These are phyloP conservation scores for Salticus scenicus DNA, from an alignment of 2,888 invertebrate species.

Conservation along the genomic window DNA sequence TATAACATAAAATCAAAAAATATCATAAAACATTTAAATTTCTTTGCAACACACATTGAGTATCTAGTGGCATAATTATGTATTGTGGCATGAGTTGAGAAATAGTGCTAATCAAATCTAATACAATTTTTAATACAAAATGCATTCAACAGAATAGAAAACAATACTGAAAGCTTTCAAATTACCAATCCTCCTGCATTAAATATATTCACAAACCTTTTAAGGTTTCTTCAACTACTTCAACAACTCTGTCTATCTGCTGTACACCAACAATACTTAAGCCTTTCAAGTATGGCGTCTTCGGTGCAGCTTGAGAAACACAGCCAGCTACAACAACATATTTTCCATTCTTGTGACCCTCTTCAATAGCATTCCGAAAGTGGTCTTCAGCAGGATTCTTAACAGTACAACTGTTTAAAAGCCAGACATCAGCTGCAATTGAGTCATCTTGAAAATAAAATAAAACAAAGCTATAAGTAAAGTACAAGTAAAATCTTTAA, in stretches of 20 bases:
- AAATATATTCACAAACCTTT: conserved; percentile 85
- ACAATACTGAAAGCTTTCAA: too few species aligned
- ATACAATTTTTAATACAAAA: too few species aligned
- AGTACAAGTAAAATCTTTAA: too few species aligned
- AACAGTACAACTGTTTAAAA: conserved; percentile 98
- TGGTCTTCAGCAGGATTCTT: conserved; percentile 98
- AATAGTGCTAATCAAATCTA: too few species aligned
- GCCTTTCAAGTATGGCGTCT: conserved; percentile 80
- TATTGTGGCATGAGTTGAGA: too few species aligned
- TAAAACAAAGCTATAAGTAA: neutral
- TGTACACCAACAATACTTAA: conserved; percentile 98
- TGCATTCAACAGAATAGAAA: too few species aligned
- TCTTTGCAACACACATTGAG: too few species aligned
- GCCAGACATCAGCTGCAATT: conserved; percentile 90
- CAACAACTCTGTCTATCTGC: conserved; percentile 97
- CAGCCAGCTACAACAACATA: conserved; percentile 97
- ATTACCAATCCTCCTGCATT: too few species aligned
- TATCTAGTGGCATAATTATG: too few species aligned
- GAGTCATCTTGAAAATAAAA: conserved; percentile 80
- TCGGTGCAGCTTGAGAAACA: conserved; percentile 89
- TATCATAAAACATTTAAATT: too few species aligned
- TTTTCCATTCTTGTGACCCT: conserved; percentile 84
- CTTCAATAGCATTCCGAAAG: conserved; percentile 87
- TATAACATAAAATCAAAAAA: too few species aligned
- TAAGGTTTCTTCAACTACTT: conserved; percentile 97